These are phyloP conservation scores for Formicarius rufipectus DNA, from an alignment of 2,113 vertebrate genomes.

Conservation along the genomic window DNA sequence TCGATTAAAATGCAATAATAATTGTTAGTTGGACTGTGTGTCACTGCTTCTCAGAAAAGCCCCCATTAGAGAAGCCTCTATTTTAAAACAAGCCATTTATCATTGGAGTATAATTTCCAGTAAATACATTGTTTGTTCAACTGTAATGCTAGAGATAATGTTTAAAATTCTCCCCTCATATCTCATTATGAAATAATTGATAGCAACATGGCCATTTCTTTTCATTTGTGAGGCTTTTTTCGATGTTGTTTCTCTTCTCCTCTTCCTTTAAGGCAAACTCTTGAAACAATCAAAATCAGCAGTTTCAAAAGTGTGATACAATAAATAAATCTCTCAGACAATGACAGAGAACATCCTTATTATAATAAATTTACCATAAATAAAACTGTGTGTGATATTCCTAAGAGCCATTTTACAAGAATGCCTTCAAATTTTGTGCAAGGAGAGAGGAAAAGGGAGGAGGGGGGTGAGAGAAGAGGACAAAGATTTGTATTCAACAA, in stretches of 20 bases:
- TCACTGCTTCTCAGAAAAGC: conserved; percentile 45
- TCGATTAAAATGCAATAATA: conserved; percentile 60
- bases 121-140: conserved; percentile 70
- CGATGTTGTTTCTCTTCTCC: background rate
- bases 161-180: conserved; percentile 68
- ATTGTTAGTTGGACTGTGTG: conserved; percentile 56
- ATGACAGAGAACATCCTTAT: conserved; percentile 70
- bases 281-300: conserved; percentile 66
- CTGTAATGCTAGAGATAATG: conserved; percentile 67
- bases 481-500: background rate
- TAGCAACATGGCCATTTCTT: conserved; percentile 64
- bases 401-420: conserved; percentile 55
- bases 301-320: conserved; percentile 61
- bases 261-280: conserved; percentile 57
- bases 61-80: conserved; percentile 47
- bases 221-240: conserved; percentile 22
- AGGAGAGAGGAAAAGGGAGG: background rate
- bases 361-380: conserved; percentile 74
- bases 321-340: conserved; percentile 74
- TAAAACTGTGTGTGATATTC: conserved; percentile 58
- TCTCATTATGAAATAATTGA: conserved; percentile 74
- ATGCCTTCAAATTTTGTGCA: conserved; percentile 18
- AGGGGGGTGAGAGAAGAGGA: background rate
- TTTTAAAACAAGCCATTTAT: conserved; percentile 66
- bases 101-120: conserved; percentile 61